Conservation (phyloP, 2,113 vertebrate genomes). For the Colaptes auratus region DNA sequence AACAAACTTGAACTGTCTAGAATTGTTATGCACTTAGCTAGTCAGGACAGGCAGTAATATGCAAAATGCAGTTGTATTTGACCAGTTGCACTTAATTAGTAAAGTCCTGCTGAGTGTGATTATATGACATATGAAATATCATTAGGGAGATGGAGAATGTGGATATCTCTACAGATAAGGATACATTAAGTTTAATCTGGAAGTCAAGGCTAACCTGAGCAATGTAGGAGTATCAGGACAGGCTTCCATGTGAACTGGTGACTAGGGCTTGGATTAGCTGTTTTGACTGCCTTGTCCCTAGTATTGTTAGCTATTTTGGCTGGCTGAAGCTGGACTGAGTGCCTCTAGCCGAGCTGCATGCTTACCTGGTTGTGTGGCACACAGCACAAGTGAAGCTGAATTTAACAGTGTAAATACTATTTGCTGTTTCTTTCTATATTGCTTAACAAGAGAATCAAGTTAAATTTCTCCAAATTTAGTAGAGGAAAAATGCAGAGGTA, state of each 20-base stretch:
- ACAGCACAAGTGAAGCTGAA: neutral
- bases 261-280: neutral
- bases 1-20: neutral
- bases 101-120: neutral
- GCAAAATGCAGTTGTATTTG: constrained; percentile 6
- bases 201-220: neutral
- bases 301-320: neutral
- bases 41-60: neutral
- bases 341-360: fast-evolving
- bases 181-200: neutral
- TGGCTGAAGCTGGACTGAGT: neutral
- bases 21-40: neutral
- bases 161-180: neutral
- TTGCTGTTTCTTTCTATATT: neutral
- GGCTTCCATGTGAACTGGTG: neutral
- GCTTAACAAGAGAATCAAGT: neutral
- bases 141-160: neutral
- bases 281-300: constrained; percentile 1
- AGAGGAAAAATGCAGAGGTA: neutral
- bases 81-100: neutral
- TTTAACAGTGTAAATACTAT: neutral
- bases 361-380: neutral
- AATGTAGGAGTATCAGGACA: neutral
- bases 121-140: neutral
- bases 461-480: neutral